phyloP scores from a whole-genome alignment of 2,113 vertebrate species.

The Struthidea cinerea region DNA sequence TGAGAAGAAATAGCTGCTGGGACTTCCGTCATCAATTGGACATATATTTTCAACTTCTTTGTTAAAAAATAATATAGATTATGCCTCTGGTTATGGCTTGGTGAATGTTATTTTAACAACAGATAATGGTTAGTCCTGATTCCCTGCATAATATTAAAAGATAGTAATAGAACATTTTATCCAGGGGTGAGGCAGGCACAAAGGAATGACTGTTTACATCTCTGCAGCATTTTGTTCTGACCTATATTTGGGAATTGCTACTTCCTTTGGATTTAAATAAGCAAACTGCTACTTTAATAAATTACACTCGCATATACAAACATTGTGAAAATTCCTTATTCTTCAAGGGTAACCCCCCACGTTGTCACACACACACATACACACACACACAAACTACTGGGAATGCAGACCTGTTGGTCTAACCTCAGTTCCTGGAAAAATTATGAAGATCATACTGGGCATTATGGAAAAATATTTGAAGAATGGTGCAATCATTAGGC shows the following conservation, averaged over 20 bases:
- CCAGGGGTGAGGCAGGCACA: not conserved
- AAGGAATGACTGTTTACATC: not conserved
- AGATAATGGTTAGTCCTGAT: constrained; percentile 50
- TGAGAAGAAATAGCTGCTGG: constrained; percentile 46
- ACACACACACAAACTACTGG: no score
- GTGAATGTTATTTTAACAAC: constrained; percentile 58
- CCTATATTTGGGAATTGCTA: not conserved
- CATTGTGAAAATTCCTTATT: not conserved
- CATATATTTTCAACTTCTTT: constrained; percentile 50
- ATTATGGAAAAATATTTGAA: not conserved
- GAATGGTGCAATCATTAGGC: not conserved
- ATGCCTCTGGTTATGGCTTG: not conserved
- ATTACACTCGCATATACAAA: not conserved
- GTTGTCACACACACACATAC: not conserved
- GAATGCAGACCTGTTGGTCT: not conserved
- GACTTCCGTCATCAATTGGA: constrained; percentile 27
- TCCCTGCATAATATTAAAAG: constrained; percentile 30
- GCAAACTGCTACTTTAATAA: not conserved
- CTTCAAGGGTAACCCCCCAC: rapidly evolving
- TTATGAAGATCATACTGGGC: not conserved
- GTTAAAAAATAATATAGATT: constrained; percentile 6
- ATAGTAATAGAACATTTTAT: constrained; percentile 26
- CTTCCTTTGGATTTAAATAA: not conserved
- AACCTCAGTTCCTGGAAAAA: not conserved
- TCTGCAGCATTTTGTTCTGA: not conserved